Conservation (phyloP, 2,797 vertebrate species). For the Sebastes nivosus region DNA sequence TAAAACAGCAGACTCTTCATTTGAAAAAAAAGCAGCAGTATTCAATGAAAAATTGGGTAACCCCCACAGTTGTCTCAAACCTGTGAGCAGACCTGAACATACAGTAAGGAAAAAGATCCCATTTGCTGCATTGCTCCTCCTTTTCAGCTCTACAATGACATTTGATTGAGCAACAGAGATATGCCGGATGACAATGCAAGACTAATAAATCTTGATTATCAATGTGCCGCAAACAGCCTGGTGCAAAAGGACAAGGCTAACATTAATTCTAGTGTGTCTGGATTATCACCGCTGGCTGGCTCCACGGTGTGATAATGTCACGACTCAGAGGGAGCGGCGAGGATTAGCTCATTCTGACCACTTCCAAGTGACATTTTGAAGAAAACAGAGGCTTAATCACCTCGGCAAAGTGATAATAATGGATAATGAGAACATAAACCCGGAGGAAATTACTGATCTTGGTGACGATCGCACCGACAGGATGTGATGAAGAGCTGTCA, state of each 20-base stretch:
- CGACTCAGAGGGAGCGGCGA: constrained; percentile 27
- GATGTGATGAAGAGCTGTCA: constrained; percentile 12
- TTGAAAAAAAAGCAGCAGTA: not conserved
- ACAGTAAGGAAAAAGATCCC: constrained; percentile 13
- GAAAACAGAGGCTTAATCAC: constrained; percentile 14
- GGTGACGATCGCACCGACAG: not conserved
- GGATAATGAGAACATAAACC: not conserved
- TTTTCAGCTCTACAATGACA: not conserved
- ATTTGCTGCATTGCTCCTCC: not conserved
- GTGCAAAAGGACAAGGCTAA: constrained; percentile 22
- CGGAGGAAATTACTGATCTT: not conserved
- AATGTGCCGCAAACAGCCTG: constrained; percentile 7
- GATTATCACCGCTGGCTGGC: constrained; percentile 43
- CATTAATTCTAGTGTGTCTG: constrained; percentile 15
- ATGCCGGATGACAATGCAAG: not conserved
- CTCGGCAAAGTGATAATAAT: not conserved
- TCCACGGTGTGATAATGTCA: constrained; percentile 57
- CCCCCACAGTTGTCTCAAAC: not conserved
- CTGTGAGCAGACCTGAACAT: not conserved
- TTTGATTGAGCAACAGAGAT: constrained; percentile 1
- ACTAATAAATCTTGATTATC: constrained; percentile 4
- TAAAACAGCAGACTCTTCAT: not conserved
- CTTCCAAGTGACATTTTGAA: constrained; percentile 37
- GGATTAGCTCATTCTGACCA: constrained; percentile 32
- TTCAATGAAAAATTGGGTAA: not conserved